Percentiles rank a stretch among this genome's conserved stretches.
phyloP scores from a whole-genome alignment of 2,113 vertebrate genomes.

The Pituophis catenifer region DNA sequence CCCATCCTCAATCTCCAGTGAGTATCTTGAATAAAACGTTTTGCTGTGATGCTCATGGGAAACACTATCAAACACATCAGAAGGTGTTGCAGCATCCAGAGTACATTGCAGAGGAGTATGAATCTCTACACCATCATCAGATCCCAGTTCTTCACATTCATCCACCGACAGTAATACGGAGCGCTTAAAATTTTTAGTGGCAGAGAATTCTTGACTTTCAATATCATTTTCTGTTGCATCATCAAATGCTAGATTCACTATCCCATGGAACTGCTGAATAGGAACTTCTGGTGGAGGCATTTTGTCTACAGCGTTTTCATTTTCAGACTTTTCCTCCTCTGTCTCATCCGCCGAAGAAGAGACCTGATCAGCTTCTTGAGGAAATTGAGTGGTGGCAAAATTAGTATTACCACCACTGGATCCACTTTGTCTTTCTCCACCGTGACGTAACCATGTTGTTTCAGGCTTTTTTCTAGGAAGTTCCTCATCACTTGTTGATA shows the following conservation, averaged over 20 bases:
- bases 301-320: slow-evolving; percentile 76
- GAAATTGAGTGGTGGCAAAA: slow-evolving; percentile 62
- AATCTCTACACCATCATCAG: slow-evolving; percentile 82
- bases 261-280: slow-evolving; percentile 85
- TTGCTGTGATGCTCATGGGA: slow-evolving; percentile 61
- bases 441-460: slow-evolving; percentile 76
- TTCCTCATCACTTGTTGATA: slow-evolving; percentile 94
- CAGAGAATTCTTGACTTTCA: slow-evolving; percentile 72
- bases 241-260: slow-evolving; percentile 93
- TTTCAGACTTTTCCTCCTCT: slow-evolving; percentile 89
- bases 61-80: slow-evolving; percentile 85
- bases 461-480: slow-evolving; percentile 74
- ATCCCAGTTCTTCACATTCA: slow-evolving; percentile 94
- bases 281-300: slow-evolving; percentile 63
- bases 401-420: slow-evolving; percentile 61
- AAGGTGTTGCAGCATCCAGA: slow-evolving; percentile 66
- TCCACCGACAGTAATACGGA: slow-evolving; percentile 94
- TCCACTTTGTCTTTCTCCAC: slow-evolving; percentile 55
- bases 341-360: slow-evolving; percentile 92
- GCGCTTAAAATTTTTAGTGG: slow-evolving; percentile 82
- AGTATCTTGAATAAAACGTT: slow-evolving; percentile 51
- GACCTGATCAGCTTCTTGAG: slow-evolving; percentile 78
- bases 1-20: slow-evolving; percentile 54
- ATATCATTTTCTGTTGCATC: slow-evolving; percentile 83
- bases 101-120: slow-evolving; percentile 68